These are phyloP conservation scores for Orchestia grillus DNA, from an alignment of 1,140 invertebrate species.

Conservation along the genomic window DNA sequence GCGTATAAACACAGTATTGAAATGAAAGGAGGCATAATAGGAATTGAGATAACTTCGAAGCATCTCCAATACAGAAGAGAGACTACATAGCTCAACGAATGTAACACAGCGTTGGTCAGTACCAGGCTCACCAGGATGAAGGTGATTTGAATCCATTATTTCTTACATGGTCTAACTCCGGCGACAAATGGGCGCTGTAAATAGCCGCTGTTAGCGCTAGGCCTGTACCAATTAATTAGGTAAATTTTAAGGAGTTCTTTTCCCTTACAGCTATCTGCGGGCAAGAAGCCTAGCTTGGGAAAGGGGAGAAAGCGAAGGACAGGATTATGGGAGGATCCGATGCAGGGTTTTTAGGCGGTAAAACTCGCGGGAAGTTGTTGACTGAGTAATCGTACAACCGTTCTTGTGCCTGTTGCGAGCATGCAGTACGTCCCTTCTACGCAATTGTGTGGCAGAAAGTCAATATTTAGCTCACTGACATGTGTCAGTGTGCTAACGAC, in stretches of 20 bases:
- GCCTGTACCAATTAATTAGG: constrained; percentile 8
- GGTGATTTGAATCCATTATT: constrained; percentile 34
- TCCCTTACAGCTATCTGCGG: not conserved
- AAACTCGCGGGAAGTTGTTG: no score
- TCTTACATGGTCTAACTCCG: constrained; percentile 20
- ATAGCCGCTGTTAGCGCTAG: constrained; percentile 11
- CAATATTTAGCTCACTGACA: no score
- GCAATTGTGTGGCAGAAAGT: no score
- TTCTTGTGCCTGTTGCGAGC: no score
- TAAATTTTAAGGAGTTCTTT: not conserved
- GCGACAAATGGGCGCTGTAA: constrained; percentile 28
- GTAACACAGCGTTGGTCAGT: not conserved
- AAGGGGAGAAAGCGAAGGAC: not conserved
- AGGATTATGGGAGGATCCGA: not conserved
- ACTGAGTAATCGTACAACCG: no score
- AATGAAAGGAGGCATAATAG: not conserved
- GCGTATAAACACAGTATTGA: no score
- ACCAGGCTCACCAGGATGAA: not conserved
- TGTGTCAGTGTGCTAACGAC: no score
- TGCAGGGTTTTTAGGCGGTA: no score
- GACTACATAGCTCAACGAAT: not conserved
- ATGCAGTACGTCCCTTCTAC: no score
- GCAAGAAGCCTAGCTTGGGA: not conserved
- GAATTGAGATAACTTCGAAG: not conserved
- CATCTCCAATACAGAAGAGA: not conserved